A percentile compares a stretch with the other conserved stretches of the same genome.
Conservation (phyloP, 1,140 invertebrate genomes). For the Drosophila tropicalis region DNA sequence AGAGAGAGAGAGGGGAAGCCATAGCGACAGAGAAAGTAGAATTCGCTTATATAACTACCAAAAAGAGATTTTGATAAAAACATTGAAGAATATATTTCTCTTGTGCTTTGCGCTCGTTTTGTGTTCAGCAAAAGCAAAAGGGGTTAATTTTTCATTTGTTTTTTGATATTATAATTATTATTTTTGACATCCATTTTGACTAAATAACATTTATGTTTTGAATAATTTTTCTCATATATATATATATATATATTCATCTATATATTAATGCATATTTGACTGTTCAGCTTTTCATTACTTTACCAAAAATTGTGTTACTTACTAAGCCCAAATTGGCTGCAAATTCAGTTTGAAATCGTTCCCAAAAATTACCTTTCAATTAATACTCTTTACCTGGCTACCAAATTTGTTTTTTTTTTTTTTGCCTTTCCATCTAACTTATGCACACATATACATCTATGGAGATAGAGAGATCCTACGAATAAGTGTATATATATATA, state of each 20-base stretch:
- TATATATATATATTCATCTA: not conserved
- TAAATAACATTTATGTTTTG: constrained; percentile 3
- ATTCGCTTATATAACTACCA: not conserved
- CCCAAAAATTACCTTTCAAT: constrained; percentile 8
- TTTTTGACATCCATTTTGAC: constrained; percentile 5
- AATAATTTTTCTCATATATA: constrained; percentile 5
- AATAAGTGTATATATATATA: constrained; percentile 7
- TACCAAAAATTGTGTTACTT: not conserved
- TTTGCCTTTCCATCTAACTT: not conserved
- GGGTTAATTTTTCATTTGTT: not conserved
- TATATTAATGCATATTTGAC: constrained; percentile 7
- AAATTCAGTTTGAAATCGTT: constrained; percentile 1
- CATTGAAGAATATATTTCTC: not conserved
- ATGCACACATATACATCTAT: not conserved
- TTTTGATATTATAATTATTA: not conserved
- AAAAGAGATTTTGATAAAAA: not conserved
- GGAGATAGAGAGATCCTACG: constrained; percentile 1
- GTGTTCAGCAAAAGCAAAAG: constrained; percentile 68
- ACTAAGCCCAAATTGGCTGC: not conserved
- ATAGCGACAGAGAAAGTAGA: no score
- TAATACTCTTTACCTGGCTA: not conserved
- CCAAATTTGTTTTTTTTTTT: not conserved
- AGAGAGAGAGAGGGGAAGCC: no score
- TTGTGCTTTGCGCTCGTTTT: constrained; percentile 19
- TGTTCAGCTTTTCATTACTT: constrained; percentile 18